A percentile compares a stretch with the other conserved stretches of the same genome.
These are phyloP conservation scores for Drosophila recens DNA, from an alignment of 2,888 invertebrate genomes.

Conservation along the genomic window DNA sequence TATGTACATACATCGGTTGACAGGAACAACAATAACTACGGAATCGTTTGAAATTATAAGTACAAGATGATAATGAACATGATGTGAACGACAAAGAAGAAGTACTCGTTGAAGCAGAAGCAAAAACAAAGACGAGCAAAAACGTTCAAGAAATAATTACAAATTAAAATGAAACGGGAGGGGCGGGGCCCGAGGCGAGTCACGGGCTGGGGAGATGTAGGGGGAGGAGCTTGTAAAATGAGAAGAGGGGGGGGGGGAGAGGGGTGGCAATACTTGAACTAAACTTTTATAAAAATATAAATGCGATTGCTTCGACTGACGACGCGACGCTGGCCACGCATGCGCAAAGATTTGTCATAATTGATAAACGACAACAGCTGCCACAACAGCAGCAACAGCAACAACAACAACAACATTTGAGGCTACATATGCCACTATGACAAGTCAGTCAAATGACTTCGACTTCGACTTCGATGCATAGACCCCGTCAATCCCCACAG, in stretches of 20 bases:
- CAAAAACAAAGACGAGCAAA: slow-evolving; percentile 42
- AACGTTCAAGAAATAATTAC: slow-evolving; percentile 76
- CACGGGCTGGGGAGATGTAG: not conserved
- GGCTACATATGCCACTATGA: slow-evolving; percentile 57
- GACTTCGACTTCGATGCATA: slow-evolving; percentile 38
- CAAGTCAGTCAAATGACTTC: slow-evolving; percentile 44
- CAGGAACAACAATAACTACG: slow-evolving; percentile 43
- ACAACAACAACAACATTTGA: slow-evolving; percentile 37
- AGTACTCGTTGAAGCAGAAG: not conserved
- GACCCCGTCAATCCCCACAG: slow-evolving; percentile 27
- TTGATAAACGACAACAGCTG: slow-evolving; percentile 81
- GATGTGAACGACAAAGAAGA: slow-evolving; percentile 14
- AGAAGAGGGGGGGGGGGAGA: not conserved
- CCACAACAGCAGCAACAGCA: slow-evolving; percentile 32
- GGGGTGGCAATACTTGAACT: slow-evolving; percentile 37
- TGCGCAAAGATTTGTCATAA: slow-evolving; percentile 85
- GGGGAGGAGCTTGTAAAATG: not conserved
- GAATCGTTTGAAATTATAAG: slow-evolving; percentile 73
- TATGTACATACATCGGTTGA: not conserved
- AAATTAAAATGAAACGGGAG: slow-evolving; percentile 75
- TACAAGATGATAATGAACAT: slow-evolving; percentile 58
- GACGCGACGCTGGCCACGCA: slow-evolving; percentile 77
- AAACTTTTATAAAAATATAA: slow-evolving; percentile 73
- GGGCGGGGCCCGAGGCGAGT: slow-evolving; percentile 13
- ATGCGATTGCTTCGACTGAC: slow-evolving; percentile 43